These are phyloP conservation scores for Artemisiospiza belli DNA, from an alignment of 2,113 vertebrate species.

Conservation along the genomic window DNA sequence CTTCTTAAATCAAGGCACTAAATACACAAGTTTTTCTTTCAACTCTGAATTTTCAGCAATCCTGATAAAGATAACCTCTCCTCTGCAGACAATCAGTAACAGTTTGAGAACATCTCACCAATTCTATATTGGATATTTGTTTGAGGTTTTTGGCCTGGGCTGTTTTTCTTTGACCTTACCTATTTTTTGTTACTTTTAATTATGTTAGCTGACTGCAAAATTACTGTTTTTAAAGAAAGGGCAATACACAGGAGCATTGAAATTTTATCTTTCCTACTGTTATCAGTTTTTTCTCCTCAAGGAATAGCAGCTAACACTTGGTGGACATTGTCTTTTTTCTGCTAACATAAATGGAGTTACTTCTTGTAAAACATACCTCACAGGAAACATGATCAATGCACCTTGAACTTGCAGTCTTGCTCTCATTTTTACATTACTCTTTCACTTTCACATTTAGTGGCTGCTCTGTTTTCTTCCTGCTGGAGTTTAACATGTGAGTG, in stretches of 20 bases:
- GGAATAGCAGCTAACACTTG: not conserved
- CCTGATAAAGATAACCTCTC: not conserved
- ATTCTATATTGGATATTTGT: not conserved
- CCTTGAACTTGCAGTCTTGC: not conserved
- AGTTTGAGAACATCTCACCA: not conserved
- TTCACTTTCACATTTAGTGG: not conserved
- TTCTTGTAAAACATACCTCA: not conserved
- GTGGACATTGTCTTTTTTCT: not conserved
- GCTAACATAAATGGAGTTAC: fast-evolving
- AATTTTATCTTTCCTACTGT: not conserved
- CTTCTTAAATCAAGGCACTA: not conserved
- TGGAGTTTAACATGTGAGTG: not conserved
- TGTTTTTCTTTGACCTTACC: not conserved
- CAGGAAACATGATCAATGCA: not conserved
- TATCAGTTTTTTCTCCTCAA: not conserved
- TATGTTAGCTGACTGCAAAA: not conserved
- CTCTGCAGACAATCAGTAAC: not conserved
- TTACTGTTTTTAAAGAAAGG: not conserved
- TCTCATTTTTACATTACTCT: not conserved
- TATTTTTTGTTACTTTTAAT: not conserved
- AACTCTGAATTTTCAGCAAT: not conserved
- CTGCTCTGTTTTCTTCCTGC: not conserved
- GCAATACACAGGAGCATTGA: not conserved
- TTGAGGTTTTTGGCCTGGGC: not conserved
- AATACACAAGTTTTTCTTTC: not conserved